Conservation (phyloP, 2,888 invertebrate species). For the Allolobophora icterica region DNA sequence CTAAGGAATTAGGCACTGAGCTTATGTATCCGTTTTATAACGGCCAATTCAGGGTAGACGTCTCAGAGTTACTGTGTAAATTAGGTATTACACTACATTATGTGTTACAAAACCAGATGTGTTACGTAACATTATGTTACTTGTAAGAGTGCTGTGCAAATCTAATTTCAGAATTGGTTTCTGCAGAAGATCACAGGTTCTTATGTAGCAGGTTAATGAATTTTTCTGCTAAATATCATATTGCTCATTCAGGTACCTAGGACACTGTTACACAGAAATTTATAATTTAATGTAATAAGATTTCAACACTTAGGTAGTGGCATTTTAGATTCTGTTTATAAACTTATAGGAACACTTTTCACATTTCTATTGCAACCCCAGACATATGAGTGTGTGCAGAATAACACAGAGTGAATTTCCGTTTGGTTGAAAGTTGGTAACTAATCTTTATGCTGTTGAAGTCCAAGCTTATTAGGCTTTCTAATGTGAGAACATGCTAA, state of each 20-base stretch:
- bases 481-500: not conserved
- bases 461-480: not conserved
- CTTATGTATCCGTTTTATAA: not conserved
- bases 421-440: no score
- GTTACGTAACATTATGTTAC: not conserved
- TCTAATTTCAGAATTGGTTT: not conserved
- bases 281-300: not conserved
- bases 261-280: not conserved
- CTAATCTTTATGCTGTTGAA: no score
- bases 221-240: not conserved
- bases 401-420: not conserved
- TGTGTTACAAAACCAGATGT: not conserved
- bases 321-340: not conserved
- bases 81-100: not conserved
- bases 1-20: not conserved
- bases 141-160: not conserved
- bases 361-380: no score
- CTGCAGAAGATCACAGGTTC: not conserved
- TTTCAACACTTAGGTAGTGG: not conserved
- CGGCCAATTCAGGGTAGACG: not conserved
- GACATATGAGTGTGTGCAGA: not conserved
- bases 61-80: not conserved
- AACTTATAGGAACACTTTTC: not conserved
- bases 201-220: not conserved
- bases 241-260: not conserved